phyloP scores from a whole-genome alignment of 2,113 vertebrate genomes.

The Rattus rattus region DNA sequence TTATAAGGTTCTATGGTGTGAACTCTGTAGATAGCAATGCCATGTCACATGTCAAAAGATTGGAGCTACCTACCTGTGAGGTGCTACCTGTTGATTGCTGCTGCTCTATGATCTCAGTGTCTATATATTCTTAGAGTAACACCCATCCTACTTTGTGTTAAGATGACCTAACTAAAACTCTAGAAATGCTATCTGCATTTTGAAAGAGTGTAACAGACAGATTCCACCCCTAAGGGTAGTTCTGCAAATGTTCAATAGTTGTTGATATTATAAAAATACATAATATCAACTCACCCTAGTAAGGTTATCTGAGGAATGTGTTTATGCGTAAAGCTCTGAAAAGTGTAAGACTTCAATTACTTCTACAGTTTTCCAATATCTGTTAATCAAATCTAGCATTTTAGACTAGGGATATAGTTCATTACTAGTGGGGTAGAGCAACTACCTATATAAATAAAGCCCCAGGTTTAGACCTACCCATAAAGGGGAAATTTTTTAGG shows the following conservation, averaged over 20 bases:
- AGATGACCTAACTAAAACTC: slow-evolving; percentile 51
- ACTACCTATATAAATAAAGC: neutral
- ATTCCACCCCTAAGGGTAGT: neutral
- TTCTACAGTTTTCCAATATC: neutral
- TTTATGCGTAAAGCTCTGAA: neutral
- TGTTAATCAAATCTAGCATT: slow-evolving; percentile 53
- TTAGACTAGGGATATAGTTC: neutral
- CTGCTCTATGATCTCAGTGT: neutral
- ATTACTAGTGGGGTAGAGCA: neutral
- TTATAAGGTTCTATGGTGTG: neutral
- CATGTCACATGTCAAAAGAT: neutral
- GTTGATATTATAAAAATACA: slow-evolving; percentile 43
- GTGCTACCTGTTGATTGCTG: neutral
- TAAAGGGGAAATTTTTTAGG: neutral
- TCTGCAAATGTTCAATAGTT: slow-evolving; percentile 37
- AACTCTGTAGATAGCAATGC: too few relatives aligned
- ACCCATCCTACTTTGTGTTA: neutral
- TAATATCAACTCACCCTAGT: neutral
- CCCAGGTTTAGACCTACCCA: neutral
- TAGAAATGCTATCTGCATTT: slow-evolving; percentile 59
- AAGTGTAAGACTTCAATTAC: neutral
- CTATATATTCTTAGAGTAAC: neutral
- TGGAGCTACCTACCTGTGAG: neutral
- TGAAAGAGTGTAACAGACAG: slow-evolving; percentile 41
- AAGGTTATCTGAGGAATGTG: slow-evolving; percentile 15